phyloP scores from a whole-genome alignment of 2,888 invertebrate species.

The Plebejus argus region DNA sequence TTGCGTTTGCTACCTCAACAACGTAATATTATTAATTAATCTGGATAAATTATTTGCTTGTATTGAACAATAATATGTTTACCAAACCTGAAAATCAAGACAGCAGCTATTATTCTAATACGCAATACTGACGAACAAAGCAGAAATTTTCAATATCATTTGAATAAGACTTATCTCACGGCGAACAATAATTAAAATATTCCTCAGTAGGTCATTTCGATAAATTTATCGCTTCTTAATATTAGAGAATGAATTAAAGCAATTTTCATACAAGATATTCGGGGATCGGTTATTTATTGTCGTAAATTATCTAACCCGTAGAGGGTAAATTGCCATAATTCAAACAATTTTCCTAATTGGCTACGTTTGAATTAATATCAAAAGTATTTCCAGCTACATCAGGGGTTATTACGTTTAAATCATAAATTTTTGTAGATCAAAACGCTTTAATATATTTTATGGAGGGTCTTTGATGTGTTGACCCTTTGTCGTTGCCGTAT shows the following conservation, averaged over 20 bases:
- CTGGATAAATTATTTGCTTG: no score
- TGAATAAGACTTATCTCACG: neutral
- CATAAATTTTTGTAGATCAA: constrained; percentile 22
- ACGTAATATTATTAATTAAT: neutral
- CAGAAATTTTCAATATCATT: neutral
- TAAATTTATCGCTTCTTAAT: constrained; percentile 29
- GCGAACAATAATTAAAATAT: constrained; percentile 13
- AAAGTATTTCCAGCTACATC: constrained; percentile 27
- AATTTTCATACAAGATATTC: constrained; percentile 31
- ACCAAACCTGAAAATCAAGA: neutral
- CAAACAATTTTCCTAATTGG: constrained; percentile 31
- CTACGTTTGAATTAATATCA: constrained; percentile 27
- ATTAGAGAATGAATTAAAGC: constrained; percentile 27
- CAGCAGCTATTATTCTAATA: neutral
- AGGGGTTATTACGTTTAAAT: constrained; percentile 23
- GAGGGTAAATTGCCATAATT: constrained; percentile 32
- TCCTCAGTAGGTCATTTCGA: constrained; percentile 7
- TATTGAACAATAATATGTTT: neutral
- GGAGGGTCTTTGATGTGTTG: constrained; percentile 11
- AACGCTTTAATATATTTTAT: neutral
- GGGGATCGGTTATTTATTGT: constrained; percentile 31
- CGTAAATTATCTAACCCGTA: constrained; percentile 29
- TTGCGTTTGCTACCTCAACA: no score
- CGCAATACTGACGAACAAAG: constrained; percentile 12
- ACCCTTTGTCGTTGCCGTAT: constrained; percentile 40